phyloP scores from a whole-genome alignment of 2,113 vertebrate species.

The Propithecus coquereli region DNA sequence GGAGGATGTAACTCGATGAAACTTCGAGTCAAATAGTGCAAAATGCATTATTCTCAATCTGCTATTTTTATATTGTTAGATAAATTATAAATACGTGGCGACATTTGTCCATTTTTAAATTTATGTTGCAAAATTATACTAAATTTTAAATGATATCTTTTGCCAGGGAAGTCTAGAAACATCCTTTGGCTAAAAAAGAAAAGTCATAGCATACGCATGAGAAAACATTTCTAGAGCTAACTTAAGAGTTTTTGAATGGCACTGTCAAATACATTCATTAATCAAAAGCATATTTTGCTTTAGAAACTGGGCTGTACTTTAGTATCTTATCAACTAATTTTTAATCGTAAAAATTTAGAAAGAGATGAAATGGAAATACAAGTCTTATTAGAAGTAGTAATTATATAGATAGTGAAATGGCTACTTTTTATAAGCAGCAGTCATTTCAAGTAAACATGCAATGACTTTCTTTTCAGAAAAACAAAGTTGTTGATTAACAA shows the following conservation, averaged over 20 bases:
- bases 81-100: background rate
- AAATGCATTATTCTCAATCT: background rate
- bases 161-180: slow-evolving; percentile 17
- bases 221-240: slow-evolving; percentile 26
- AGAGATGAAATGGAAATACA: background rate
- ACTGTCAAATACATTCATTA: slow-evolving; percentile 21
- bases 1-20: background rate
- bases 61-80: background rate
- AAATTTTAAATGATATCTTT: slow-evolving; percentile 59
- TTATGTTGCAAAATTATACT: background rate
- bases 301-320: background rate
- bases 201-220: background rate
- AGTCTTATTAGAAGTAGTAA: background rate
- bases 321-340: background rate
- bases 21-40: background rate
- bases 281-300: background rate
- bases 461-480: background rate
- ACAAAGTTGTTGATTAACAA: background rate
- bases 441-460: slow-evolving; percentile 23
- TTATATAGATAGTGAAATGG: slow-evolving; percentile 13
- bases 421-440: slow-evolving; percentile 11
- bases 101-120: slow-evolving; percentile 37
- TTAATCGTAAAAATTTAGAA: slow-evolving; percentile 41
- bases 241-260: background rate
- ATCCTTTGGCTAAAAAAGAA: background rate